phyloP scores from a whole-genome alignment of 2,888 invertebrate genomes.

The Digitonthophagus gazella region DNA sequence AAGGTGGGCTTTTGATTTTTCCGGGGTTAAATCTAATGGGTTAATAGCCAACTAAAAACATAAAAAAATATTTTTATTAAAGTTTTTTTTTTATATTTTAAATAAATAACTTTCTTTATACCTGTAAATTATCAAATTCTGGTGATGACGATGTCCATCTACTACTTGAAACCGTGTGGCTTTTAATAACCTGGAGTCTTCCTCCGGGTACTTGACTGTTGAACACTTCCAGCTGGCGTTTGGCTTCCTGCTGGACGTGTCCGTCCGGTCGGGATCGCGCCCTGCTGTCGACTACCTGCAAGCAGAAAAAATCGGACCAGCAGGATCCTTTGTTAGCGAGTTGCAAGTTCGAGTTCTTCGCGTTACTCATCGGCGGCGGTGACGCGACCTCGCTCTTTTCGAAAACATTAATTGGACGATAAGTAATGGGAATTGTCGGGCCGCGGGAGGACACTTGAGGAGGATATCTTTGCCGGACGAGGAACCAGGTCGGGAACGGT shows the following conservation, averaged over 20 bases:
- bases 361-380: conserved; percentile 1
- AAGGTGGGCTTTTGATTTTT: conserved; percentile 55
- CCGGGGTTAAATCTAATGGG: conserved; percentile 53
- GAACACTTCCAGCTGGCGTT: conserved; percentile 66
- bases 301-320: conserved; percentile 1
- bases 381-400: conserved; percentile 2
- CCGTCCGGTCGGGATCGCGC: conserved; percentile 56
- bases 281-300: conserved; percentile 56
- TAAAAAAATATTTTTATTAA: not conserved
- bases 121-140: conserved; percentile 48
- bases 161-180: conserved; percentile 48
- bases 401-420: not conserved
- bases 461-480: too few relatives aligned
- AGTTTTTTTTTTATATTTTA: not conserved
- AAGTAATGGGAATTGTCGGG: too few relatives aligned
- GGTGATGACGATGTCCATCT: conserved; percentile 39
- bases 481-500: too few relatives aligned
- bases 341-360: not conserved
- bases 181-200: conserved; percentile 67
- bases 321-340: not conserved
- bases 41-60: conserved; percentile 51
- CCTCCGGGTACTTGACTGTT: conserved; percentile 68
- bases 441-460: too few relatives aligned
- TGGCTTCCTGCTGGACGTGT: conserved; percentile 54
- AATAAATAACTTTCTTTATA: conserved; percentile 29